Conservation (phyloP, 1,140 invertebrate species). For the Drosophila nigromelanica region DNA sequence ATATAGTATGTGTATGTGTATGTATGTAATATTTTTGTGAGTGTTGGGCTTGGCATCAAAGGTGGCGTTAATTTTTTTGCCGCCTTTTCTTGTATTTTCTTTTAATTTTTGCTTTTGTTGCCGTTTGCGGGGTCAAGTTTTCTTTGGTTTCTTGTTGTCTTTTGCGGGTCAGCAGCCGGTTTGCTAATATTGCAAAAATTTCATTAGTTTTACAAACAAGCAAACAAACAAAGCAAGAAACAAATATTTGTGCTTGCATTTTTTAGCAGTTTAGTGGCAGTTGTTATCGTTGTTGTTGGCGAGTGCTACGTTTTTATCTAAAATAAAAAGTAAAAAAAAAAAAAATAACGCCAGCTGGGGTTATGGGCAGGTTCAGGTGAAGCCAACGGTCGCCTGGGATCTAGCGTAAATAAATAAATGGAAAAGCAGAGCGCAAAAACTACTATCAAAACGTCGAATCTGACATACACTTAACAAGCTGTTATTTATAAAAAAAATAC, state of each 20-base stretch:
- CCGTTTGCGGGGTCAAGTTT: conserved; percentile 59
- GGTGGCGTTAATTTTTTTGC: conserved; percentile 72
- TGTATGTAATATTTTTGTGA: conserved; percentile 9
- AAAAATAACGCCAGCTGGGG: conserved; percentile 58
- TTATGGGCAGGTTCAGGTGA: conserved; percentile 65
- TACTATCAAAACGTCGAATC: conserved; percentile 31
- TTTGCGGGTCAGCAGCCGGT: conserved; percentile 61
- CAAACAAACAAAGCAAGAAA: conserved; percentile 78
- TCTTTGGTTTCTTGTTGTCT: conserved; percentile 58
- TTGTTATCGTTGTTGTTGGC: conserved; percentile 37
- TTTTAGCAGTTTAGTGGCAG: conserved; percentile 73
- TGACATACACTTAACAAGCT: conserved; percentile 31
- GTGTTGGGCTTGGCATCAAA: conserved; percentile 32
- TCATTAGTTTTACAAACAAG: conserved; percentile 81
- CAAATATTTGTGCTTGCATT: conserved; percentile 79
- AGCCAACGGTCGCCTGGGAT: conserved; percentile 58
- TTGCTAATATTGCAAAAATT: conserved; percentile 79
- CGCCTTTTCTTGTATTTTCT: conserved; percentile 54
- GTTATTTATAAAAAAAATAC: background rate
- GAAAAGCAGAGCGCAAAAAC: conserved; percentile 23
- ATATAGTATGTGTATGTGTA: background rate
- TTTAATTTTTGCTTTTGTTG: conserved; percentile 62
- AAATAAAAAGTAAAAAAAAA: conserved; percentile 26
- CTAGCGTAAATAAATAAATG: conserved; percentile 62
- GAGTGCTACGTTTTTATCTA: conserved; percentile 64